These are phyloP conservation scores for Lochmaea capreae DNA, from an alignment of 2,888 invertebrate species.

Conservation along the genomic window DNA sequence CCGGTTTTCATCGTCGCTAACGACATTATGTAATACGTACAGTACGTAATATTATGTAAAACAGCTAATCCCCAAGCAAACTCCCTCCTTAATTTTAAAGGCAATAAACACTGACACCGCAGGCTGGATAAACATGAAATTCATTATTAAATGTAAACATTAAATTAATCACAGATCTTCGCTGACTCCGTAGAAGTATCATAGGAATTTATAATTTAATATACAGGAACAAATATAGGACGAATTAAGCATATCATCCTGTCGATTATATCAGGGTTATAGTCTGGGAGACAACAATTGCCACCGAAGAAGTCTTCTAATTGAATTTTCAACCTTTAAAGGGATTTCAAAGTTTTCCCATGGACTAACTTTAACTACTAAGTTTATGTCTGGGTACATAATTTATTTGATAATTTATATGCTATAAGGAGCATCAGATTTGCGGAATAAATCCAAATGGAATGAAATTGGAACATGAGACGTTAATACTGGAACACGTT, in stretches of 20 bases:
- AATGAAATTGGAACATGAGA: neutral
- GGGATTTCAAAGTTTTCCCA: neutral
- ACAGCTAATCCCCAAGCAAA: conserved; percentile 36
- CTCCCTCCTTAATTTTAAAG: conserved; percentile 38
- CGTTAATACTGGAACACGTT: neutral
- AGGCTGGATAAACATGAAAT: conserved; percentile 42
- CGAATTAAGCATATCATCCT: conserved; percentile 28
- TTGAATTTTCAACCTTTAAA: conserved; percentile 2
- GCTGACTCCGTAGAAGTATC: conserved; percentile 34
- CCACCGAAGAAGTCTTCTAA: neutral
- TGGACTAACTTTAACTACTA: neutral
- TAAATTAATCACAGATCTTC: conserved; percentile 37
- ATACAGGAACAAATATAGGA: conserved; percentile 32
- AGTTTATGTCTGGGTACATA: neutral
- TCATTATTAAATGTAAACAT: conserved; percentile 44
- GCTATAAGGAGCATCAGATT: neutral
- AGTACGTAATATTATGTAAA: conserved; percentile 38
- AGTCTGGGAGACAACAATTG: conserved; percentile 16
- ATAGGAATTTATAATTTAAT: conserved; percentile 37
- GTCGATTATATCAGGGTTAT: conserved; percentile 23
- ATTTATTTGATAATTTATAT: neutral
- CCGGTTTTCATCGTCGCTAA: conserved; percentile 28
- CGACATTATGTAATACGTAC: conserved; percentile 36
- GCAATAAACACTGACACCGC: conserved; percentile 42
- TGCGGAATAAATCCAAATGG: neutral